These are phyloP conservation scores for Halotydeus destructor DNA, from an alignment of 1,140 invertebrate genomes.

Conservation along the genomic window DNA sequence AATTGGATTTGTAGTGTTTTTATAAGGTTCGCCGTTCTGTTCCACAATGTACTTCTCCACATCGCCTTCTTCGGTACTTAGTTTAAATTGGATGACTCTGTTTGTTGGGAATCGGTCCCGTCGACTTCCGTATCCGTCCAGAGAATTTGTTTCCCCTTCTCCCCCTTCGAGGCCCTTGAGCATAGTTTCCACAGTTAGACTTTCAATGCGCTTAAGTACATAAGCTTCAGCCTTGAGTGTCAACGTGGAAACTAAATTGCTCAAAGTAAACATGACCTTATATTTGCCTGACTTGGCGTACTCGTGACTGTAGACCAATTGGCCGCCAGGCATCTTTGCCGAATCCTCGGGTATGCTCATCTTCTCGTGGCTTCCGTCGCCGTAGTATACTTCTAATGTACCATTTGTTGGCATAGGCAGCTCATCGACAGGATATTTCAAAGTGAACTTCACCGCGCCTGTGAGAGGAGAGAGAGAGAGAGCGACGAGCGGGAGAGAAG, in stretches of 20 bases:
- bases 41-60: constrained; percentile 17
- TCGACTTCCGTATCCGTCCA: neutral
- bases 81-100: constrained; percentile 6
- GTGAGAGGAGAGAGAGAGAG: neutral
- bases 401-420: constrained; percentile 18
- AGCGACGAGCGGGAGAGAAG: constrained; percentile 3
- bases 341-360: constrained; percentile 17
- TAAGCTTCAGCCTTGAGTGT: constrained; percentile 15
- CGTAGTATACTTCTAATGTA: constrained; percentile 17
- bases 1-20: constrained; percentile 16
- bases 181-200: constrained; percentile 1
- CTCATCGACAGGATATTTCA: constrained; percentile 16
- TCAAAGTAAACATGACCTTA: constrained; percentile 17
- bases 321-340: constrained; percentile 12
- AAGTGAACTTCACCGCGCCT: constrained; percentile 14
- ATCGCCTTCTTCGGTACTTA: constrained; percentile 12
- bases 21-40: constrained; percentile 16
- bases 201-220: constrained; percentile 1
- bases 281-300: constrained; percentile 18
- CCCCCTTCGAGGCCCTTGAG: neutral
- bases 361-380: constrained; percentile 15
- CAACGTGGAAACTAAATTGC: constrained; percentile 16
- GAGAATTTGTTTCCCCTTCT: neutral
- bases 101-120: constrained; percentile 1
- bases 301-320: constrained; percentile 16